Conservation (phyloP, 2,113 vertebrate genomes). For the Scalopus aquaticus region DNA sequence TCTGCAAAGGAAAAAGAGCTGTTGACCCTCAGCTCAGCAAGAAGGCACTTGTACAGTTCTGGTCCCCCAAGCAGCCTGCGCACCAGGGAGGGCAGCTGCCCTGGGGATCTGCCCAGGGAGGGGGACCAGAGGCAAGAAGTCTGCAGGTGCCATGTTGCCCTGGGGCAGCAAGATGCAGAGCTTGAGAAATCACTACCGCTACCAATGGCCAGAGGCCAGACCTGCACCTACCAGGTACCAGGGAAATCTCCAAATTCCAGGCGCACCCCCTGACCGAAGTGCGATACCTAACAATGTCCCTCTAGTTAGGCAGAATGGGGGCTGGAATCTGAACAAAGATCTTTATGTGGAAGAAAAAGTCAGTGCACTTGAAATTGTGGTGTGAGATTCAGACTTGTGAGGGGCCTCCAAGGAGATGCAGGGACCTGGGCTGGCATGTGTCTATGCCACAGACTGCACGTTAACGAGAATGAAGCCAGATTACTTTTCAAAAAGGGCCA, state of each 20-base stretch:
- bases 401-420: background rate
- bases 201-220: background rate
- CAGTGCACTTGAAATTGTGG: background rate
- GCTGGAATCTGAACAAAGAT: background rate
- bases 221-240: conserved; percentile 14
- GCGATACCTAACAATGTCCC: background rate
- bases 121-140: background rate
- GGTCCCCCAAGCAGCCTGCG: background rate
- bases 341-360: background rate
- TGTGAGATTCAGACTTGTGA: background rate
- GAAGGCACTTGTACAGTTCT: background rate
- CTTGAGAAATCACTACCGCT: background rate
- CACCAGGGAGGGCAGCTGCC: background rate
- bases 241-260: background rate
- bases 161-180: background rate
- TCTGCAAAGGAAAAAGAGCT: background rate
- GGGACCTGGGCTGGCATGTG: background rate
- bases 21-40: no score
- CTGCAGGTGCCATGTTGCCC: background rate
- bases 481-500: background rate
- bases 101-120: background rate
- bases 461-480: background rate
- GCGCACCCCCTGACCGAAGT: background rate
- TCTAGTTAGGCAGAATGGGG: background rate
- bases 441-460: background rate